Conservation (phyloP, 2,113 vertebrate genomes). For the Lepidothrix coronata region DNA sequence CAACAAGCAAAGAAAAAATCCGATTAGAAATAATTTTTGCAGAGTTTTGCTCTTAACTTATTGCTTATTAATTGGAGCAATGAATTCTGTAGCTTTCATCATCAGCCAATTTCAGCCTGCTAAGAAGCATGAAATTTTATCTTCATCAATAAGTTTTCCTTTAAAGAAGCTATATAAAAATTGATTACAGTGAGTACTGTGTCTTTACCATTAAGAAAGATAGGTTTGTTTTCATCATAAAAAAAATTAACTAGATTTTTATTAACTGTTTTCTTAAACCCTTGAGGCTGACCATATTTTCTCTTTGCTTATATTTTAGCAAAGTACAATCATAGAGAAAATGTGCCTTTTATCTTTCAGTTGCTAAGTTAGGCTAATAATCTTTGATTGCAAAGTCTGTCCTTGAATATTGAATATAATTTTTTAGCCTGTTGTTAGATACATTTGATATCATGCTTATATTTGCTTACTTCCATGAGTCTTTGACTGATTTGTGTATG, state of each 20-base stretch:
- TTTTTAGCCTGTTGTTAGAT: background rate
- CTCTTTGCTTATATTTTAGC: background rate
- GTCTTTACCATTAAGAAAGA: slow-evolving; percentile 20
- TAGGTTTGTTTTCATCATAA: slow-evolving; percentile 15
- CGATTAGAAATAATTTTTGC: background rate
- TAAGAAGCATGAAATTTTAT: slow-evolving; percentile 36
- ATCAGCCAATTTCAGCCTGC: background rate
- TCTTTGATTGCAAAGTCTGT: background rate
- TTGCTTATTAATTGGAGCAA: slow-evolving; percentile 23
- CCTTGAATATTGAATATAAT: background rate
- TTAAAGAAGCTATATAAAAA: slow-evolving; percentile 34
- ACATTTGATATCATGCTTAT: background rate
- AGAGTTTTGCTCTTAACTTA: slow-evolving; percentile 24
- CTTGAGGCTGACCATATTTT: background rate
- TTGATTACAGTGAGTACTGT: slow-evolving; percentile 3
- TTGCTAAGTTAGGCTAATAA: background rate
- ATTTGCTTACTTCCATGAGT: background rate
- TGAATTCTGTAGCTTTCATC: slow-evolving; percentile 17
- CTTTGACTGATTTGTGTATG: background rate
- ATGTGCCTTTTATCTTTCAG: background rate
- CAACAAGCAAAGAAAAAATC: slow-evolving; percentile 1
- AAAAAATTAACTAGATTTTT: slow-evolving; percentile 9
- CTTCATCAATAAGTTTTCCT: slow-evolving; percentile 29
- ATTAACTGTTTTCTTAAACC: slow-evolving; percentile 49
- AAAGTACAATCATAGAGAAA: background rate